Base-by-base conservation (phyloP, 2,888 invertebrate genomes). In the Thera britannica region DNA sequence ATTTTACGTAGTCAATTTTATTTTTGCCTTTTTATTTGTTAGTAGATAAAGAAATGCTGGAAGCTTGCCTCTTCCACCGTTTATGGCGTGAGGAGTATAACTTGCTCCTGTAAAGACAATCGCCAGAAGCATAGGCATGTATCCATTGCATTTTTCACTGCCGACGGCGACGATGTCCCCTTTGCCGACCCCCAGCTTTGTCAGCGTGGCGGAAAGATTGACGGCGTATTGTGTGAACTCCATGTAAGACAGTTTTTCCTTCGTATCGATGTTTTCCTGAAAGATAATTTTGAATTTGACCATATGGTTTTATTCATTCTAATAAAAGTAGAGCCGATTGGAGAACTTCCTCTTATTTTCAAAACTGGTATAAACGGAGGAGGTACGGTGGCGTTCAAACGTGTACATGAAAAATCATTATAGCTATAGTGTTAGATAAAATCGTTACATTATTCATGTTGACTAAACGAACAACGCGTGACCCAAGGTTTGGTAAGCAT, bases 141-240 rank as follows among this genome's bases (percentile, higher is more conserved):
- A 95, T 77, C 94, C 94, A 63, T 94, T 81, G 75, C 94, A 90
- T 84, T 95, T 96, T 83, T 95, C 96, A 62, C 94, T 93, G 62
- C 94, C 95, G 65, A 96, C 83, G 34, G 94, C 95, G 68, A 96
- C 89, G 35, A 89, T 85, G 74, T 95, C 95, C 4, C 95, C 94
- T 65, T 83, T 81, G 57, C 81, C 79, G 34, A 95, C 82, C 9
- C 95, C 95, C 67, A 92, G 76, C 59, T 89, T 87, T 72, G 78
- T 82, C 38, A 96, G 86, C 77, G 91, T 90, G 73, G 89, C 82
- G 3, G 95, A 94, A 44, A 96, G 78, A 77, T 91, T 90, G 48
- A 94, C 91, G 70, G 95, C 94, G 68, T 88, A 86, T 75, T 94
- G 90, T 55, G 95, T 84, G 65, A 96, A 86, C 70, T 94, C 82